Conservation (phyloP, 2,888 invertebrate genomes). For the Ectemnius lituratus region DNA sequence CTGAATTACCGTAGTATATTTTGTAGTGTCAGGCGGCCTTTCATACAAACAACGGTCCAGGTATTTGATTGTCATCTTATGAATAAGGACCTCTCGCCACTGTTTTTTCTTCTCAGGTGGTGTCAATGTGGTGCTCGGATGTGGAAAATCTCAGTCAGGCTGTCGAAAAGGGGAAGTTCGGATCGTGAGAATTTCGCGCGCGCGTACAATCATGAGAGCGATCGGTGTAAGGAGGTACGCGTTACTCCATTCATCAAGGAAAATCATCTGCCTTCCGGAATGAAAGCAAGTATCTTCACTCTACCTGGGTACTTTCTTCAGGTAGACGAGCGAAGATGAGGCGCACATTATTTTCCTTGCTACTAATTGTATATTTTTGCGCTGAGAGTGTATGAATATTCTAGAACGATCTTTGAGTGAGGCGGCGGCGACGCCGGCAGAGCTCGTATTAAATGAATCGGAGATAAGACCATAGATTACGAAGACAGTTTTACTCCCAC, state of each 20-base stretch:
- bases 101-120: neutral
- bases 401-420: neutral
- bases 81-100: constrained; percentile 1
- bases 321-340: neutral
- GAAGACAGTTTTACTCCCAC: constrained; percentile 36
- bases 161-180: constrained; percentile 1
- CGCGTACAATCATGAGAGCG: constrained; percentile 23
- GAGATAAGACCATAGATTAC: constrained; percentile 21
- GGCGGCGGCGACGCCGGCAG: no score
- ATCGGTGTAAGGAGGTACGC: constrained; percentile 26
- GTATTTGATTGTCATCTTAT: constrained; percentile 32
- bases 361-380: constrained; percentile 20
- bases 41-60: constrained; percentile 47
- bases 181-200: neutral
- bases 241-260: constrained; percentile 30
- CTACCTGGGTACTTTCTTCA: constrained; percentile 33
- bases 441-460: constrained; percentile 37
- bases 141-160: constrained; percentile 18
- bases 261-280: constrained; percentile 38
- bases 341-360: constrained; percentile 18
- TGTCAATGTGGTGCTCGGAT: constrained; percentile 3
- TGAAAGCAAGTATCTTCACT: constrained; percentile 29
- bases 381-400: constrained; percentile 12
- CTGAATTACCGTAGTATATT: neutral
- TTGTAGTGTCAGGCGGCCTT: neutral